These are phyloP conservation scores for Ochotona princeps DNA, from an alignment of 2,113 vertebrate species.

Conservation along the genomic window DNA sequence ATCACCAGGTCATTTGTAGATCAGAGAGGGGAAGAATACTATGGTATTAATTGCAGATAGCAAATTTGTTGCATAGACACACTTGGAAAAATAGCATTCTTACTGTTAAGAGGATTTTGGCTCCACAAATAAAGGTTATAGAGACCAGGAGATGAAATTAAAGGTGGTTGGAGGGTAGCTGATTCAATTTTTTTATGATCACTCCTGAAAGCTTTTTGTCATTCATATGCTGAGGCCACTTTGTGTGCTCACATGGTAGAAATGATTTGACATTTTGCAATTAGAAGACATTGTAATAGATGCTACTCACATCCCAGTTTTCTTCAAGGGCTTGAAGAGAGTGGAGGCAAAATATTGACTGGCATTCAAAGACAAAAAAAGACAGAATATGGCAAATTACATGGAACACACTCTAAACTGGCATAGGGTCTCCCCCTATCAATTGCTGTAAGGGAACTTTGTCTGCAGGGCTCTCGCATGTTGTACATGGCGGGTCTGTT, in stretches of 20 bases:
- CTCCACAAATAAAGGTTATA: neutral
- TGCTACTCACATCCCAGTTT: neutral
- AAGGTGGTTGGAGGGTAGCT: neutral
- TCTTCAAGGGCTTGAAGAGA: neutral
- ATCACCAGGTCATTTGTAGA: constrained; percentile 37
- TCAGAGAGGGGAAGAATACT: constrained; percentile 45
- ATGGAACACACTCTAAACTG: neutral
- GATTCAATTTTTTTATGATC: neutral
- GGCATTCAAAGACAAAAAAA: neutral
- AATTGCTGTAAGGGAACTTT: neutral
- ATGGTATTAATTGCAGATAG: constrained; percentile 35
- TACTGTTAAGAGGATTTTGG: neutral
- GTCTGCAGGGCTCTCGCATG: neutral
- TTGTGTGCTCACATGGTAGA: neutral
- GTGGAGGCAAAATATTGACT: neutral
- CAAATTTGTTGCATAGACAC: neutral
- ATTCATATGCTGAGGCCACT: neutral
- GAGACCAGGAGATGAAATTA: neutral
- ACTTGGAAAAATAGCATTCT: neutral
- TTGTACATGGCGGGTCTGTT: no score
- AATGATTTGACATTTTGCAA: neutral
- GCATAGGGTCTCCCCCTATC: neutral
- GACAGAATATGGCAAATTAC: neutral
- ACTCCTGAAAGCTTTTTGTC: neutral
- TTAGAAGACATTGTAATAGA: constrained; percentile 7